phyloP scores from a whole-genome alignment of 2,888 invertebrate species.

The Aricia artaxerxes region DNA sequence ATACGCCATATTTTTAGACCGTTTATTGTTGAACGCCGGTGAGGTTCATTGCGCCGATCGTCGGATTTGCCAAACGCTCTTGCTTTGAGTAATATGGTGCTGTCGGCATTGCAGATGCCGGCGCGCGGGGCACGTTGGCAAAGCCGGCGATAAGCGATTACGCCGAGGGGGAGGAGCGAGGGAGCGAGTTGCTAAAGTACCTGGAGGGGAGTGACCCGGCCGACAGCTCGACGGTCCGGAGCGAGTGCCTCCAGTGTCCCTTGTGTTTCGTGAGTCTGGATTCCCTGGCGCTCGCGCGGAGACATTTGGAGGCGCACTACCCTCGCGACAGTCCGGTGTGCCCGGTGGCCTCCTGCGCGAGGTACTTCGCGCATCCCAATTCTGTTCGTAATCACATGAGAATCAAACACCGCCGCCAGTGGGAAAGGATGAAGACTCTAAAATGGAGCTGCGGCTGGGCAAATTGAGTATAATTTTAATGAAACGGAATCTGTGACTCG shows the following conservation, averaged over 20 bases:
- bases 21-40: slow-evolving; percentile 54
- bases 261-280: slow-evolving; percentile 85
- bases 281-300: slow-evolving; percentile 84
- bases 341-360: slow-evolving; percentile 87
- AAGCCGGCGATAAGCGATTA: slow-evolving; percentile 53
- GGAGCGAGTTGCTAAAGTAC: slow-evolving; percentile 53
- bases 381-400: slow-evolving; percentile 94
- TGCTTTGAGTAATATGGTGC: slow-evolving; percentile 59
- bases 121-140: slow-evolving; percentile 56
- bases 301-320: slow-evolving; percentile 90
- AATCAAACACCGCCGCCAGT: slow-evolving; percentile 89
- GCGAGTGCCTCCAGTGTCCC: slow-evolving; percentile 81
- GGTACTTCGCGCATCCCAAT: slow-evolving; percentile 90
- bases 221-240: slow-evolving; percentile 43
- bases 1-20: slow-evolving; percentile 63
- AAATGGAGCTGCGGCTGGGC: slow-evolving; percentile 85
- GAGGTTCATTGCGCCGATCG: slow-evolving; percentile 47
- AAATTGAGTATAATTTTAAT: slow-evolving; percentile 44
- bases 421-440: slow-evolving; percentile 91
- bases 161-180: slow-evolving; percentile 57
- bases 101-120: slow-evolving; percentile 82
- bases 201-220: slow-evolving; percentile 45
- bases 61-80: slow-evolving; percentile 63
- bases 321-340: slow-evolving; percentile 91
- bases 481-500: slow-evolving; percentile 38